Conservation (phyloP, 2,113 vertebrate species). For the Oryzias curvinotus region DNA sequence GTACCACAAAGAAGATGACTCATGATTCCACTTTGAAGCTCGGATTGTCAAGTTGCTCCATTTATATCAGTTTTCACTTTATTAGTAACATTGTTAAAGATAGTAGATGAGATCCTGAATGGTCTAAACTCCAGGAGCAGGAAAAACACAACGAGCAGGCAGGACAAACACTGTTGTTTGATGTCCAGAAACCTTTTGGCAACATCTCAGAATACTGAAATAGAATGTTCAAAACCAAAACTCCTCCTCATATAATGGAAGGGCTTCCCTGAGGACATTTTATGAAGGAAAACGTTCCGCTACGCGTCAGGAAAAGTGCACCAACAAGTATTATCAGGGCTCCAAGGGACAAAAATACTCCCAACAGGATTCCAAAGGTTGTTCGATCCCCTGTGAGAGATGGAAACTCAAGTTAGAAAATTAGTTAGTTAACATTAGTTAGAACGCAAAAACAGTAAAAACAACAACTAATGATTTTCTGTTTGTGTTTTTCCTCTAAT, state of each 20-base stretch:
- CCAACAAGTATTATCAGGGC: slow-evolving; percentile 7
- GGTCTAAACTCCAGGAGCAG: slow-evolving; percentile 14
- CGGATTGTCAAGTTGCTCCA: too few species aligned
- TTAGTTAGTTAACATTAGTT: too few species aligned
- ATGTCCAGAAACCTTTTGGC: neutral
- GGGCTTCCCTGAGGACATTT: slow-evolving; percentile 16
- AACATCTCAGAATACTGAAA: slow-evolving; percentile 1
- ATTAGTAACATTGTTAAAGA: slow-evolving; percentile 1
- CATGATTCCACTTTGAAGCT: too few species aligned
- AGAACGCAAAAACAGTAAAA: too few species aligned
- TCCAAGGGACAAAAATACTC: slow-evolving; percentile 7
- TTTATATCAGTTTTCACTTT: too few species aligned
- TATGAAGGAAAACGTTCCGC: slow-evolving; percentile 35
- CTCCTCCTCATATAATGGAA: slow-evolving; percentile 32
- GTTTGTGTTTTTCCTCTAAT: too few species aligned
- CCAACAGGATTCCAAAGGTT: slow-evolving; percentile 49
- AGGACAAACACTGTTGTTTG: neutral
- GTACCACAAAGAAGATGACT: too few species aligned
- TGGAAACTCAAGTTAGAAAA: slow-evolving; percentile 34
- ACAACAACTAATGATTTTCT: slow-evolving; percentile 6
- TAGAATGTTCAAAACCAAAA: neutral
- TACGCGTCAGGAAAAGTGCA: neutral
- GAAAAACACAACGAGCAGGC: slow-evolving; percentile 7
- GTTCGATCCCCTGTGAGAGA: slow-evolving; percentile 57
- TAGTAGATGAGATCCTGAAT: neutral